Conservation (phyloP, 2,888 invertebrate genomes). For the Cosmia trapezina region DNA sequence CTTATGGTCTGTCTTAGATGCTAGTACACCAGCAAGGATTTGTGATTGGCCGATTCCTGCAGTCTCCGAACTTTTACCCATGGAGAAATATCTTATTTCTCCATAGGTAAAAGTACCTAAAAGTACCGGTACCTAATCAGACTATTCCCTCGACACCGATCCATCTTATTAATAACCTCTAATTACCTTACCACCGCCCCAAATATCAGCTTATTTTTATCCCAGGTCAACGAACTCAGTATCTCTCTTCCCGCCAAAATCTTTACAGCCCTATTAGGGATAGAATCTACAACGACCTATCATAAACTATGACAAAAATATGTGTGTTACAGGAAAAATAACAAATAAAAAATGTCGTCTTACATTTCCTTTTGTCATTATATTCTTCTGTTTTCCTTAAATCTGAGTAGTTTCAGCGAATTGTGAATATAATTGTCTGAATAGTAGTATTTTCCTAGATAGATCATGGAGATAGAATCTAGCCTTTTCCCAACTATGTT, state of each 20-base stretch:
- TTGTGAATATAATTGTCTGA: conserved; percentile 15
- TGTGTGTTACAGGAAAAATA: conserved; percentile 50
- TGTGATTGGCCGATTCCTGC: not conserved
- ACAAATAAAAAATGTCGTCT: conserved; percentile 53
- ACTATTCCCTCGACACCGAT: conserved; percentile 14
- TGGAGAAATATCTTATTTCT: not conserved
- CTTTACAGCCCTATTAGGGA: conserved; percentile 37
- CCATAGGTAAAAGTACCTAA: too few relatives aligned
- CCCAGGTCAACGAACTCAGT: conserved; percentile 16
- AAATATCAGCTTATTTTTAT: conserved; percentile 22
- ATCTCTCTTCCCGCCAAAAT: conserved; percentile 20
- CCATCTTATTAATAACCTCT: conserved; percentile 19
- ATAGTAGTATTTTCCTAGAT: not conserved
- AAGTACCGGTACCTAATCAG: conserved; percentile 13
- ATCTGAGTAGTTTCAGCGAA: conserved; percentile 7
- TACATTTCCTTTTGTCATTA: conserved; percentile 37
- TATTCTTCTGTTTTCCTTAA: conserved; percentile 24
- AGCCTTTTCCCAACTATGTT: too few relatives aligned
- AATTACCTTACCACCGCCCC: conserved; percentile 5
- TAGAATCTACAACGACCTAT: conserved; percentile 25
- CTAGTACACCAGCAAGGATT: not conserved
- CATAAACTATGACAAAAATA: conserved; percentile 52
- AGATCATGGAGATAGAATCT: not conserved
- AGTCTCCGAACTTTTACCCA: not conserved
- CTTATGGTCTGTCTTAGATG: not conserved